phyloP scores from a whole-genome alignment of 2,888 invertebrate genomes.

The Nymphalis polychloros region DNA sequence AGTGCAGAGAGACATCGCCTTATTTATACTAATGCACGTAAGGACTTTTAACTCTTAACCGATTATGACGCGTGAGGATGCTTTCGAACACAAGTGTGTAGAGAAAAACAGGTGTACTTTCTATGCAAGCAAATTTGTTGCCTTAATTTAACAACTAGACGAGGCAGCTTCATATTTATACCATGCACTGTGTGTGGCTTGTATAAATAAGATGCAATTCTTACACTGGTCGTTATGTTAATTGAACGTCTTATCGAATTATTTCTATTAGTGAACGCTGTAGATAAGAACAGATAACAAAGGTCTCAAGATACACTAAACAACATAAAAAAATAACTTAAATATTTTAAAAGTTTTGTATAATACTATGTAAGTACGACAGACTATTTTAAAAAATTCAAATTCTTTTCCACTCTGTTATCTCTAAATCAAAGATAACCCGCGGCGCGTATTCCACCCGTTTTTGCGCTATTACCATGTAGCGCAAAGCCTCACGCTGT shows the following conservation, averaged over 20 bases:
- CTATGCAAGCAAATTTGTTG: too few relatives aligned
- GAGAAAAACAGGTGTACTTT: too few relatives aligned
- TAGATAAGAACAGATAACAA: not conserved
- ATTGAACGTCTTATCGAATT: constrained; percentile 3
- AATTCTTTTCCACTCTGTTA: not conserved
- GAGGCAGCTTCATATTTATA: not conserved
- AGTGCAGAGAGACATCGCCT: not conserved
- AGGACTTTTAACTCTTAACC: too few relatives aligned
- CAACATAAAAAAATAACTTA: not conserved
- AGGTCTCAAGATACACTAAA: not conserved
- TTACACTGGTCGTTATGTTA: not conserved
- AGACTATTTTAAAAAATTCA: not conserved
- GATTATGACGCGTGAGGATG: too few relatives aligned
- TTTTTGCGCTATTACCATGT: constrained; percentile 36
- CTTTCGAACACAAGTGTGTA: too few relatives aligned
- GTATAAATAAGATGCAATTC: not conserved
- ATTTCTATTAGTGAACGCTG: not conserved
- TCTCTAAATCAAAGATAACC: constrained; percentile 21
- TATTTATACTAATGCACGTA: not conserved
- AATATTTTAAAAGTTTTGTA: not conserved
- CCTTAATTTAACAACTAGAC: too few relatives aligned
- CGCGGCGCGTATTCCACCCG: constrained; percentile 24
- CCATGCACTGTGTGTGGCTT: not conserved
- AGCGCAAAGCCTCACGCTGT: constrained; percentile 48
- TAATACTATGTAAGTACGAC: too few relatives aligned